Evolutionary conservation across 2,113 vertebrate species (phyloP).

Genomic region (Cebidichthys violaceus): DNA sequence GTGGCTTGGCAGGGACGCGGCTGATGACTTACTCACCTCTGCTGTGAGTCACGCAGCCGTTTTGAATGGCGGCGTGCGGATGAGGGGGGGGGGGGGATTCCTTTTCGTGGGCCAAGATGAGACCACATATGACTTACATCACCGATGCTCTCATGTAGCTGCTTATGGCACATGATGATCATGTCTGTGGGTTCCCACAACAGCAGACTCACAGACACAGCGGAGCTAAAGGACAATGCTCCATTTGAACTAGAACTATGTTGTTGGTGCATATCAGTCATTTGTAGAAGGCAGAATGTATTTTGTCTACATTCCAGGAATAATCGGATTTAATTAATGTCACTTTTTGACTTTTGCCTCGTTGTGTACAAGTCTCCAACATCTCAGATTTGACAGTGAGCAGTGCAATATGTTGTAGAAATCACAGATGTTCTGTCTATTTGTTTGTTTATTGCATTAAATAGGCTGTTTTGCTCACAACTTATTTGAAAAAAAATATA

Average conservation of each 20-base stretch:
- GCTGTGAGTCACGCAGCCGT: conserved; percentile 36
- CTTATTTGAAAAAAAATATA: background rate
- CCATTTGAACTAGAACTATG: too few relatives aligned
- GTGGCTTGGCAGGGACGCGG: conserved; percentile 19
- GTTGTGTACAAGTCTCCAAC: background rate
- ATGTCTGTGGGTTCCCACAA: conserved; percentile 16
- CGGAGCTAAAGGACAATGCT: background rate
- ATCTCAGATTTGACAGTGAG: too few relatives aligned
- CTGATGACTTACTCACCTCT: conserved; percentile 39
- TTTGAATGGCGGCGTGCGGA: conserved; percentile 24
- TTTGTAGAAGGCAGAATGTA: background rate
- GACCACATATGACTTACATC: conserved; percentile 30
- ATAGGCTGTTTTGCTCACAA: background rate
- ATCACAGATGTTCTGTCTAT: background rate
- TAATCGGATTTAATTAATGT: background rate
- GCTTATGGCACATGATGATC: background rate
- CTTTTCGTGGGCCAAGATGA: conserved; percentile 24
- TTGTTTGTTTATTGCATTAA: background rate
- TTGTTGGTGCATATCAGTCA: background rate
- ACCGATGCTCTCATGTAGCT: conserved; percentile 12
- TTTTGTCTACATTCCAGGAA: background rate
- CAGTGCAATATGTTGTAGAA: too few relatives aligned
- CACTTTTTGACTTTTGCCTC: background rate
- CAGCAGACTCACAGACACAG: background rate
- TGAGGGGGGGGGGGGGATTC: conserved; percentile 24